Conservation (phyloP, 2,113 vertebrate genomes). For the Pseudonaja textilis region DNA sequence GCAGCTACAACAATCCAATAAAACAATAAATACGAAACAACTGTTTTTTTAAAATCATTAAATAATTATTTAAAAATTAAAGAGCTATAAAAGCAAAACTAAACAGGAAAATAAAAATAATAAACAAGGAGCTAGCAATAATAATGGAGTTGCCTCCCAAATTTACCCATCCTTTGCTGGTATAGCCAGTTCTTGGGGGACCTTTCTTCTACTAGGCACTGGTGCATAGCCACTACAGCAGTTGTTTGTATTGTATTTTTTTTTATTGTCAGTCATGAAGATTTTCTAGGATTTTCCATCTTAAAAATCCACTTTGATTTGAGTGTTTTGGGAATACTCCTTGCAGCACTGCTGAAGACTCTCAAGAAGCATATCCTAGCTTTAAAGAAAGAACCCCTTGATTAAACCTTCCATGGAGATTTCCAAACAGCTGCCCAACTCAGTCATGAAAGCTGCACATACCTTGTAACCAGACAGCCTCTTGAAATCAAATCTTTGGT, state of each 20-base stretch:
- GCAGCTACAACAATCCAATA: background rate
- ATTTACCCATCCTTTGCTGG: too few species aligned
- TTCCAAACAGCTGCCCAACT: constrained; percentile 19
- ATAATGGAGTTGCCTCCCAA: too few species aligned
- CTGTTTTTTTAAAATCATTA: too few species aligned
- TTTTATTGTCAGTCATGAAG: background rate
- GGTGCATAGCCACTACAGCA: background rate
- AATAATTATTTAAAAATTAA: too few species aligned
- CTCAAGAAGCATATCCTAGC: background rate
- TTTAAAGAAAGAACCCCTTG: background rate
- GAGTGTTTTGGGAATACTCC: background rate
- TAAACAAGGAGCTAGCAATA: too few species aligned
- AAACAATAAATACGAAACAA: background rate
- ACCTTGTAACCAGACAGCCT: background rate
- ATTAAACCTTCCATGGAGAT: background rate
- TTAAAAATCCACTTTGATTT: background rate
- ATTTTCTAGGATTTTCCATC: background rate
- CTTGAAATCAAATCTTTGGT: background rate
- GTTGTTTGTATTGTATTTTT: background rate
- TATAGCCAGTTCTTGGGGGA: too few species aligned
- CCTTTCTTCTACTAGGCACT: background rate
- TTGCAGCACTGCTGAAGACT: background rate
- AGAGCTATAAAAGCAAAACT: too few species aligned
- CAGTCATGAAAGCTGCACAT: background rate
- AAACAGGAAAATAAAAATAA: too few species aligned